Conservation (phyloP, 2,113 vertebrate genomes). For the Apteryx owenii region DNA sequence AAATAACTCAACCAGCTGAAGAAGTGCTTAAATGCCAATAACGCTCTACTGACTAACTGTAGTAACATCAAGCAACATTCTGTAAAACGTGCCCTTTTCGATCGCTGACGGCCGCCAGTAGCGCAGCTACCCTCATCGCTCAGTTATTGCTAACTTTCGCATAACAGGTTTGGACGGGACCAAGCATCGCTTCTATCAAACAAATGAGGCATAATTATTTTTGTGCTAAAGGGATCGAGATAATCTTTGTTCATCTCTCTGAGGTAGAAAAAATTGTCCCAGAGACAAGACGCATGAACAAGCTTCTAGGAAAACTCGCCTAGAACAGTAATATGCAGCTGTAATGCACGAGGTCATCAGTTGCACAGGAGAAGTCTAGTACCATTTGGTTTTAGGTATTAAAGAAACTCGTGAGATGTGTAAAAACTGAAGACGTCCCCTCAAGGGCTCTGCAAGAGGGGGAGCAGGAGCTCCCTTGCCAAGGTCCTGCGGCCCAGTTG, state of each 20-base stretch:
- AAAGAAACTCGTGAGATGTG: constrained; percentile 3
- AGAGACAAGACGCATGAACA: constrained; percentile 70
- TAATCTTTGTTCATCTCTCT: constrained; percentile 77
- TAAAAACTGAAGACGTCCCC: not conserved
- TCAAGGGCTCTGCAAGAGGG: not conserved
- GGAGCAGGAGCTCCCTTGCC: not conserved
- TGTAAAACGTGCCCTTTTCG: not conserved
- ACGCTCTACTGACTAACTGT: not conserved
- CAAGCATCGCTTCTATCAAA: not conserved
- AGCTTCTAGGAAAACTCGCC: constrained; percentile 31
- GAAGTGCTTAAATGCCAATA: not conserved
- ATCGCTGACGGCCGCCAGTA: not conserved
- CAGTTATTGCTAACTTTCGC: constrained; percentile 74
- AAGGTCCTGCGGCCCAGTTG: not conserved
- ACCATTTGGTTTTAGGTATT: not conserved
- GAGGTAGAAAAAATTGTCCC: constrained; percentile 81
- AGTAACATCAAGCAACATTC: not conserved
- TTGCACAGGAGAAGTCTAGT: not conserved
- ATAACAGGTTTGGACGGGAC: constrained; percentile 29
- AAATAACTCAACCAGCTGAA: not conserved
- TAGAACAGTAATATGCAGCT: not conserved
- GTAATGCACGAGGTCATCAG: not conserved
- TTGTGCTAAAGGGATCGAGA: constrained; percentile 74
- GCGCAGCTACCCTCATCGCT: constrained; percentile 54
- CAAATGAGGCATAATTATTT: constrained; percentile 67